Evolutionary conservation across 2,888 invertebrate genomes (phyloP), one percentile per base, ranked within the genome.

Genomic region (Balanococcus diminutus): DNA sequence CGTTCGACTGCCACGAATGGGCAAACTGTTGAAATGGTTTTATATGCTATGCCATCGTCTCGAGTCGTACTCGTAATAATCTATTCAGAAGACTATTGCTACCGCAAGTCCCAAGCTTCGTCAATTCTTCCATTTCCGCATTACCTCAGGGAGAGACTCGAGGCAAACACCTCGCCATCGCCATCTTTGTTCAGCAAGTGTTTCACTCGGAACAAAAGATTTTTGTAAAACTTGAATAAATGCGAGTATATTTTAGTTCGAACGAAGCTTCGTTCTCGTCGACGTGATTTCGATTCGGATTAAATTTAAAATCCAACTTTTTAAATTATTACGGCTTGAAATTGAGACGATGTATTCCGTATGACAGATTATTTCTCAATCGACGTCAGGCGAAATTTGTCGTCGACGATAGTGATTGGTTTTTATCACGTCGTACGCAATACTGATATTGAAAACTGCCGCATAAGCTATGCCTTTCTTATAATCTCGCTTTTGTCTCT

Each of bases 281-380:
- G 46, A 42, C 42, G 22, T 56, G 22, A 22, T 56, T 56, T 22
- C 19, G 4, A 22, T 22, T 19, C 19, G 3, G 56, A 22, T 56
- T 56, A 56, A 56, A 56, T 56, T 56, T 56, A 56, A 56, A 56
- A 56, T 9, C 56, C 19, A 6, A 56, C 19, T 22, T 56, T 72
- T 72, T 72, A 72, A 31, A 72, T 72, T 72, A 61, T 14, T 56
- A 56, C 19, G 19, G 56, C 5, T 56, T 19, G 4, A 4, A 56
- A 11, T 11, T 42, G 42, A 42, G 42, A 16, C n/a, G n/a, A n/a
- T n/a, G n/a, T n/a, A 56, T 56, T 56, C 11, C 56, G 56, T 22
- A 25, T 72, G 72, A 72, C 31, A 31, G 72, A 72, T 72, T 72
- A 72, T 72, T 72, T 31, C 72, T 16, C 72, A 72, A 72, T 72